Conservation (phyloP, 2,888 invertebrate species). For the Tryphoninae sp. region DNA sequence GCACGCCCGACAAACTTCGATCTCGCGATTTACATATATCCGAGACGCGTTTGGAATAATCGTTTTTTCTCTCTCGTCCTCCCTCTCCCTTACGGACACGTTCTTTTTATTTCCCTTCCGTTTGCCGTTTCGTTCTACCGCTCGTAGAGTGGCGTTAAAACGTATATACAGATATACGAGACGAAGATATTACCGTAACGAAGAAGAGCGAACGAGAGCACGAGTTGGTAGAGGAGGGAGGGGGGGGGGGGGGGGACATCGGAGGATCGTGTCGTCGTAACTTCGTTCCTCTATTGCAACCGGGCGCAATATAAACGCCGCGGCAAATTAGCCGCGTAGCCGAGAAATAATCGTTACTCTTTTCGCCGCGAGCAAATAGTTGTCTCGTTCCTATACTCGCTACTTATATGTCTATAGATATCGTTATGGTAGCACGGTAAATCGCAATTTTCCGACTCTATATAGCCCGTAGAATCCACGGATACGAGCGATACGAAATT, state of each 20-base stretch:
- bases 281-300: slow-evolving; percentile 47
- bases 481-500: slow-evolving; percentile 57
- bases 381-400: slow-evolving; percentile 29
- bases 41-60: slow-evolving; percentile 49
- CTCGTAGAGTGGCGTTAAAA: slow-evolving; percentile 2
- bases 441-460: slow-evolving; percentile 36
- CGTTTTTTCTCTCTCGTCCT: slow-evolving; percentile 35
- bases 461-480: slow-evolving; percentile 44
- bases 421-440: neutral
- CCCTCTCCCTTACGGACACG: slow-evolving; percentile 20
- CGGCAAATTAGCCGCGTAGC: slow-evolving; percentile 60
- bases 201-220: neutral
- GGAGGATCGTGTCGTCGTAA: slow-evolving; percentile 52
- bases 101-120: slow-evolving; percentile 29
- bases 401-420: slow-evolving; percentile 18
- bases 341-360: slow-evolving; percentile 60
- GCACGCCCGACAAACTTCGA: slow-evolving; percentile 42
- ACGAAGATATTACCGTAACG: neutral
- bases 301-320: slow-evolving; percentile 52
- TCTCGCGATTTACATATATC: slow-evolving; percentile 51
- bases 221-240: neutral
- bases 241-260: neutral
- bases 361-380: slow-evolving; percentile 62
- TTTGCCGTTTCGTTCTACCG: neutral
- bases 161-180: neutral